These are phyloP conservation scores for Portevinia maculata DNA, from an alignment of 2,888 invertebrate species.

Conservation along the genomic window DNA sequence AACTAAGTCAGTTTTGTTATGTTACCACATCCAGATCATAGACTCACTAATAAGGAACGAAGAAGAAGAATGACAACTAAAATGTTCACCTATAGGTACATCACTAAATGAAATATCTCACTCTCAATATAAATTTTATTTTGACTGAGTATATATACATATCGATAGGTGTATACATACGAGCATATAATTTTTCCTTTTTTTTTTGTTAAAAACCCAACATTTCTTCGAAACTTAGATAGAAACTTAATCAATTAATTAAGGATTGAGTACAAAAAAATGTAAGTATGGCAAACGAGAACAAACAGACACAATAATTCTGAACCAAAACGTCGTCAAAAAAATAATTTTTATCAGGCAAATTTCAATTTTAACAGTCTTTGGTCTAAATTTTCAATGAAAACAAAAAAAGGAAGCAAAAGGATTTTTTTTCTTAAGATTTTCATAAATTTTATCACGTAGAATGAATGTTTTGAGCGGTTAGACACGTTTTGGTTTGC, in stretches of 20 bases:
- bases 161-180: constrained; percentile 37
- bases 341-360: constrained; percentile 8
- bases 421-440: constrained; percentile 25
- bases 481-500: constrained; percentile 93
- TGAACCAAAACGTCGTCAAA: constrained; percentile 52
- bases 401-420: constrained; percentile 9
- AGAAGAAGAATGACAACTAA: too few relatives aligned
- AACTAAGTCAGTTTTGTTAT: too few relatives aligned
- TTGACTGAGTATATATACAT: constrained; percentile 67
- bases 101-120: not conserved
- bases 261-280: constrained; percentile 69
- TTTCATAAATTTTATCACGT: constrained; percentile 39
- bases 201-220: constrained; percentile 39
- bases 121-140: constrained; percentile 57
- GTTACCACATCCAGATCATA: too few relatives aligned
- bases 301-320: constrained; percentile 52
- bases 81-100: too few relatives aligned
- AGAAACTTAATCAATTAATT: constrained; percentile 65
- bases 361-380: constrained; percentile 60
- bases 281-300: constrained; percentile 72
- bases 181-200: constrained; percentile 27
- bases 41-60: too few relatives aligned
- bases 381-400: constrained; percentile 55
- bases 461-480: constrained; percentile 23
- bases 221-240: constrained; percentile 61